A percentile compares a stretch with the other conserved stretches of the same genome.
phyloP scores from a whole-genome alignment of 2,113 vertebrate genomes.

The Chunga burmeisteri region DNA sequence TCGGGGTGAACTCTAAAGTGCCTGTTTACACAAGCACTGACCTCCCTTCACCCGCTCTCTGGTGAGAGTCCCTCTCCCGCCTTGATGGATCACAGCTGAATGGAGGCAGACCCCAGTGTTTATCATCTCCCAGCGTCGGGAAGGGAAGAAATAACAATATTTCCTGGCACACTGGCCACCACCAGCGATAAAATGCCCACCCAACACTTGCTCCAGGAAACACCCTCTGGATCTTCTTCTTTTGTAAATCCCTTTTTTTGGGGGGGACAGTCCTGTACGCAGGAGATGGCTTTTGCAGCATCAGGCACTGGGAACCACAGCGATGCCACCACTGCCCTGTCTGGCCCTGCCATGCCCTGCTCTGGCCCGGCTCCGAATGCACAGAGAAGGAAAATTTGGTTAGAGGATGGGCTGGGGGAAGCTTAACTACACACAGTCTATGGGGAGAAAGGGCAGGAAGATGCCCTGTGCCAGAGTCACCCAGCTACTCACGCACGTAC shows the following conservation, averaged over 20 bases:
- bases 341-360: rapidly evolving
- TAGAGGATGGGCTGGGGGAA: neutral
- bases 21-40: slow-evolving; percentile 66
- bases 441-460: neutral
- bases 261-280: rapidly evolving
- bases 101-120: slow-evolving; percentile 16
- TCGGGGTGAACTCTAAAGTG: slow-evolving; percentile 56
- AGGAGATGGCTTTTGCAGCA: neutral
- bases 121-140: neutral
- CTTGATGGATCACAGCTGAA: slow-evolving; percentile 67
- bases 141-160: neutral
- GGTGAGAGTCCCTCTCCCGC: neutral
- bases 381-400: rapidly evolving
- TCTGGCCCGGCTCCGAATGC: rapidly evolving
- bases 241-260: too few species aligned
- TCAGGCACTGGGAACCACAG: neutral
- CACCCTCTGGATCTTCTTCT: too few species aligned
- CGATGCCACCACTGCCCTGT: neutral
- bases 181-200: neutral
- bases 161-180: neutral
- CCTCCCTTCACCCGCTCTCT: slow-evolving; percentile 38
- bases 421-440: rapidly evolving
- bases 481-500: neutral
- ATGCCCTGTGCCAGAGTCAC: neutral
- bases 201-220: neutral